Evolutionary conservation across 2,797 vertebrate species (phyloP), one percentile per base, ranked within the genome.

Genomic region (Thalassophryne amazonica): DNA sequence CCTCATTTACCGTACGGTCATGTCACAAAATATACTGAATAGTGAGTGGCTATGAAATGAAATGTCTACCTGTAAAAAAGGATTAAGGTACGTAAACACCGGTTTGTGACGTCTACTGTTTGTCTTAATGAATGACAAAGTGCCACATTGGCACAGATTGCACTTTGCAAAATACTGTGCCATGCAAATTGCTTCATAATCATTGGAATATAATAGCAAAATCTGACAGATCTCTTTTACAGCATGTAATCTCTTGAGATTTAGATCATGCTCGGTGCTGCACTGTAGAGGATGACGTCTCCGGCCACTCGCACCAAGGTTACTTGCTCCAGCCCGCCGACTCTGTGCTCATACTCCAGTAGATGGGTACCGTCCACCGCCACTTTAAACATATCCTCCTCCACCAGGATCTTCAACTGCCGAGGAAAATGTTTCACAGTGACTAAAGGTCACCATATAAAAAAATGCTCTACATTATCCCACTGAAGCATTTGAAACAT

Each of bases 391-490:
- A 88, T 79, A 57, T 95, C 92, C 0, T 53, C 46, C 55, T 99
- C 94, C 22, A 93, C 93, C 0, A 98, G 89, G 59, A 98, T 69
- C 82, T 95, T 94, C 31, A 99, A 73, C 96, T 98, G 89, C 4
- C 70, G 59, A 12, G 36, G n/a, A n/a, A n/a, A 37, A 11, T 43
- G 10, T 1, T 8, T 24, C 1, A 23, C 3, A 21, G 11, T 5
- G 24, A 10, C 25, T 23, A 4, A 10, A 7, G n/a, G n/a, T n/a
- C n/a, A n/a, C n/a, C n/a, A n/a, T n/a, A n/a, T n/a, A n/a, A n/a
- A n/a, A n/a, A n/a, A n/a, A n/a, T n/a, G n/a, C n/a, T n/a, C n/a
- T n/a, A n/a, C n/a, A n/a, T n/a, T n/a, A n/a, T n/a, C n/a, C n/a
- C n/a, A n/a, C n/a, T n/a, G n/a, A n/a, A n/a, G n/a, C n/a, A n/a